Conservation (phyloP, 30 jellyfish, hydroid and myxozoan genomes). For the Cassiopea andromeda region DNA sequence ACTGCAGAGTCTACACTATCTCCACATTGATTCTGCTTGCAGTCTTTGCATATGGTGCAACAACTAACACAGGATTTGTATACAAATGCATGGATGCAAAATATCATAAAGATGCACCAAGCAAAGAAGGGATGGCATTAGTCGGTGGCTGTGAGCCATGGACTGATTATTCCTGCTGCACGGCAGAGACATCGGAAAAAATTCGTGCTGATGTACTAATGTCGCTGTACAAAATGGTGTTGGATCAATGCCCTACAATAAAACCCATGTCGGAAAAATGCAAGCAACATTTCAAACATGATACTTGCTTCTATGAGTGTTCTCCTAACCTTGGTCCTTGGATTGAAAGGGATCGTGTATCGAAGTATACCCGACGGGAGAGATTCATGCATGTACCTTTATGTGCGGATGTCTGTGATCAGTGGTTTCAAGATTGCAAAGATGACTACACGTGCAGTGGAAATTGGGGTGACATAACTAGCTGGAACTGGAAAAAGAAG, state of each 20-base stretch:
- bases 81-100: constrained; percentile 79
- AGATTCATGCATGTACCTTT: constrained; percentile 80
- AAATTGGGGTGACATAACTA: constrained; percentile 81
- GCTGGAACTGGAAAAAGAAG: constrained; percentile 86
- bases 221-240: constrained; percentile 75
- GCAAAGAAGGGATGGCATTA: constrained; percentile 82
- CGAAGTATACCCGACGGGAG: constrained; percentile 69
- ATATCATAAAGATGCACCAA: constrained; percentile 79
- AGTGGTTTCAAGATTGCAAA: constrained; percentile 93
- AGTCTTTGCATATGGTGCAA: neutral
- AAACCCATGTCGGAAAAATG: constrained; percentile 85
- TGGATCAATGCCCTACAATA: constrained; percentile 91
- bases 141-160: constrained; percentile 85
- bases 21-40: neutral
- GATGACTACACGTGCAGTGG: constrained; percentile 93
- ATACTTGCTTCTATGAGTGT: constrained; percentile 96
- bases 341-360: constrained; percentile 66
- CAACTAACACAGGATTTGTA: constrained; percentile 20
- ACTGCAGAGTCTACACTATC: neutral
- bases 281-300: constrained; percentile 79
- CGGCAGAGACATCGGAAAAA: constrained; percentile 69
- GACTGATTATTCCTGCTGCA: constrained; percentile 91
- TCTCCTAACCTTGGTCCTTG: constrained; percentile 95
- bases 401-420: constrained; percentile 87
- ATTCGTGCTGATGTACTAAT: constrained; percentile 81